These are phyloP conservation scores for Myotis planiceps DNA, from an alignment of 2,797 vertebrate species.

Conservation along the genomic window DNA sequence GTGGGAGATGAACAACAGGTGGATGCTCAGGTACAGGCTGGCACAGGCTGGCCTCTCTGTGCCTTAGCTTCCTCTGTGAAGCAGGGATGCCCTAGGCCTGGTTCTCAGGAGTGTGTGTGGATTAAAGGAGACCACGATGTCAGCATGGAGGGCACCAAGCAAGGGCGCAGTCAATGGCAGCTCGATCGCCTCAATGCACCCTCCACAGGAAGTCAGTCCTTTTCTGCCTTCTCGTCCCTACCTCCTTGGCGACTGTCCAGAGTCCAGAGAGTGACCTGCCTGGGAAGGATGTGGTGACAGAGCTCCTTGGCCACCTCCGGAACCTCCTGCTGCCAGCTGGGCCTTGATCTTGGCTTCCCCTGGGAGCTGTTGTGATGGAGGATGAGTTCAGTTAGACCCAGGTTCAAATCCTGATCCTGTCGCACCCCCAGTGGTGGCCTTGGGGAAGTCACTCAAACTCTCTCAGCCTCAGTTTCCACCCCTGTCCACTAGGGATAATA, in stretches of 20 bases:
- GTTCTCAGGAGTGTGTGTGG: background rate
- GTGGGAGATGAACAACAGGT: background rate
- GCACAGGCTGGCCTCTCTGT: background rate
- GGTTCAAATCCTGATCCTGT: background rate
- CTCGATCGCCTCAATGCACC: accelerated
- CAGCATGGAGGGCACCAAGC: background rate
- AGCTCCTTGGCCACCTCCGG: background rate
- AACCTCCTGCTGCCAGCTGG: background rate
- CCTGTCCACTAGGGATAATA: background rate
- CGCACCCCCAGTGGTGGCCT: background rate
- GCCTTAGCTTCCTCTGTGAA: background rate
- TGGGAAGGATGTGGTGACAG: background rate
- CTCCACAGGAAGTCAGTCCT: background rate
- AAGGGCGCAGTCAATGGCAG: background rate
- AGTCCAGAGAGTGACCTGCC: background rate
- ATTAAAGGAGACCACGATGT: accelerated
- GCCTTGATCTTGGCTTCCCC: background rate
- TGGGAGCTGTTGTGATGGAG: background rate
- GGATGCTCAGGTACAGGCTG: background rate
- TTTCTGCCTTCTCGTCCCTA: background rate
- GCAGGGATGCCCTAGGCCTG: accelerated
- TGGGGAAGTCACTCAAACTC: background rate
- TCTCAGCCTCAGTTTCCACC: background rate
- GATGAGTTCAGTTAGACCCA: background rate
- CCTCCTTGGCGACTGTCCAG: background rate